Conservation (phyloP, 2,888 invertebrate genomes). For the Hoplodrina blanda region DNA sequence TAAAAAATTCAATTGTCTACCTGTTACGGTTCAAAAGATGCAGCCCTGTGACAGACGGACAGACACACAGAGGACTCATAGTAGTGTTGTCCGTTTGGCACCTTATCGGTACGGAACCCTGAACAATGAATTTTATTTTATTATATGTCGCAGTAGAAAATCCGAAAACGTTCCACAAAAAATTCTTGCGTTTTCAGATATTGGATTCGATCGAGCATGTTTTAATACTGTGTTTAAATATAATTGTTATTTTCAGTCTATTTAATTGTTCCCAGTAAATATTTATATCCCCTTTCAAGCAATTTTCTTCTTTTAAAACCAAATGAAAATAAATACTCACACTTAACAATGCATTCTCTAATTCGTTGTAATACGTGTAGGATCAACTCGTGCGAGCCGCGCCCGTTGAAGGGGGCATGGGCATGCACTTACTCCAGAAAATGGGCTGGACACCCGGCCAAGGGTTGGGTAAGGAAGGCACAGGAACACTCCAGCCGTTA, state of each 20-base stretch:
- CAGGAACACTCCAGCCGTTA: slow-evolving; percentile 97
- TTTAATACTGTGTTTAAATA: slow-evolving; percentile 7
- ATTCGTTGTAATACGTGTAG: slow-evolving; percentile 85
- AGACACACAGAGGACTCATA: too few species aligned
- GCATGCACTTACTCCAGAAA: slow-evolving; percentile 98
- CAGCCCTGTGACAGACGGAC: too few species aligned
- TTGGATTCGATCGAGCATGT: slow-evolving; percentile 5
- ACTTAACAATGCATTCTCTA: slow-evolving; percentile 35
- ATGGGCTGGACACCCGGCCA: slow-evolving; percentile 99
- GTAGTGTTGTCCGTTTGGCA: too few species aligned
- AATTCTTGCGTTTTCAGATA: slow-evolving; percentile 19
- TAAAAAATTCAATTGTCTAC: too few species aligned
- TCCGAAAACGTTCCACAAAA: slow-evolving; percentile 6
- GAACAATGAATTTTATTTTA: slow-evolving; percentile 38
- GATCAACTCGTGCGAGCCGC: slow-evolving; percentile 97
- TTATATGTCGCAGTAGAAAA: slow-evolving; percentile 24
- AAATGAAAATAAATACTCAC: slow-evolving; percentile 18
- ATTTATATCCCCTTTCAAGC: neutral
- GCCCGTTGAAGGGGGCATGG: slow-evolving; percentile 98
- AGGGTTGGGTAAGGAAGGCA: slow-evolving; percentile 98
- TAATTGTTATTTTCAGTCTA: neutral
- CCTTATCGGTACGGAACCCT: too few species aligned
- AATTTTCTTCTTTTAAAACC: neutral
- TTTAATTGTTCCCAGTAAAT: neutral
- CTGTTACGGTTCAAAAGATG: too few species aligned